phyloP scores from a whole-genome alignment of 2,888 invertebrate genomes.

The Cryptophagus acutangulus region DNA sequence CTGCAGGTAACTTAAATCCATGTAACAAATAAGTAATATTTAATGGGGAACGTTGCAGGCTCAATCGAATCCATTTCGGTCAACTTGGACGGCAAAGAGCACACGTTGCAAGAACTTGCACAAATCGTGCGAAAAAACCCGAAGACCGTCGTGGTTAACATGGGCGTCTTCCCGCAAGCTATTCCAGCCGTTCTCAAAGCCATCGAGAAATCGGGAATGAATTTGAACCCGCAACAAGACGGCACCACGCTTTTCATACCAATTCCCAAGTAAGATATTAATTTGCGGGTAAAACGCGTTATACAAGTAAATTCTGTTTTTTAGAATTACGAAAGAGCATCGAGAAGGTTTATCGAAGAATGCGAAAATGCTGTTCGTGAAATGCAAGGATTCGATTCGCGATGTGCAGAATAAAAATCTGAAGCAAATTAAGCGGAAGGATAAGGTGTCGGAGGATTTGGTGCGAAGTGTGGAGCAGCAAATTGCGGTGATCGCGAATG shows the following conservation, averaged over 20 bases:
- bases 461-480: conserved; percentile 63
- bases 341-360: conserved; percentile 82
- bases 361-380: conserved; percentile 76
- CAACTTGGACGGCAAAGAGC: conserved; percentile 71
- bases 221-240: conserved; percentile 91
- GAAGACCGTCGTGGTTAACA: conserved; percentile 78
- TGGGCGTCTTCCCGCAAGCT: conserved; percentile 80
- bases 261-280: conserved; percentile 67
- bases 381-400: conserved; percentile 71
- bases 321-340: conserved; percentile 81
- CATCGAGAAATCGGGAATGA: conserved; percentile 77
- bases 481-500: conserved; percentile 64
- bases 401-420: conserved; percentile 69
- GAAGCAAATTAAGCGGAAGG: conserved; percentile 66
- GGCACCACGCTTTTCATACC: conserved; percentile 85
- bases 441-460: conserved; percentile 67
- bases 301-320: conserved; percentile 13
- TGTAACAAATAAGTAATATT: not conserved
- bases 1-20: conserved; percentile 52
- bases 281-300: not conserved
- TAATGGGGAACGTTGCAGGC: too few species aligned
- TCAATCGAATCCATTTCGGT: conserved; percentile 74
- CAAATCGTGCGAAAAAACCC: conserved; percentile 84
- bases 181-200: conserved; percentile 74
- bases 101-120: conserved; percentile 81